Conservation (phyloP, 2,113 vertebrate species). For the Daubentonia madagascariensis region DNA sequence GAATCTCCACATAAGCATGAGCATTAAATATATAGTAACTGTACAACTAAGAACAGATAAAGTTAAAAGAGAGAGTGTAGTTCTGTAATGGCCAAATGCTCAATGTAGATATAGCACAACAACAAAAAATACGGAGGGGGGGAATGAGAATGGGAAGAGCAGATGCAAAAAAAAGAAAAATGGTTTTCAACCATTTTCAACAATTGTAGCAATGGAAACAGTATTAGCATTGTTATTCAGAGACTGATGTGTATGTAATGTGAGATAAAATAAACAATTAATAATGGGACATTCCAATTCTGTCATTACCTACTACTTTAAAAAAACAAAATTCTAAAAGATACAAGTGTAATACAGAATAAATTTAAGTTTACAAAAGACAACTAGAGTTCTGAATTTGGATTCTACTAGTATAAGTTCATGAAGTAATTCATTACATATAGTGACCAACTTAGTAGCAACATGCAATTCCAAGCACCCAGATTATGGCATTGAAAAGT, state of each 20-base stretch:
- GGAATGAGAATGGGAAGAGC: neutral
- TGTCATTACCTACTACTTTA: neutral
- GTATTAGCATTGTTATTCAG: neutral
- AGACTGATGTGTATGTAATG: neutral
- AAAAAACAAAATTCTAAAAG: neutral
- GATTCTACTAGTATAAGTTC: neutral
- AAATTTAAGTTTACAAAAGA: neutral
- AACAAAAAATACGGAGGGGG: neutral
- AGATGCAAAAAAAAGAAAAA: neutral
- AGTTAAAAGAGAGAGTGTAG: neutral
- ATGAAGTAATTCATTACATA: neutral
- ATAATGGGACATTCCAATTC: neutral
- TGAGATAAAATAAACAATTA: neutral
- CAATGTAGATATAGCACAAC: neutral
- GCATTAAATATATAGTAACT: neutral
- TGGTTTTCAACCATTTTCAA: neutral
- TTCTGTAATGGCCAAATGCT: neutral
- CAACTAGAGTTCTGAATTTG: neutral
- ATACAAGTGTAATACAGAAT: neutral
- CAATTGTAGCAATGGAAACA: neutral
- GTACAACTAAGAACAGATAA: neutral
- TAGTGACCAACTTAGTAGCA: neutral
- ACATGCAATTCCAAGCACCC: neutral
- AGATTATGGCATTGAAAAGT: neutral
- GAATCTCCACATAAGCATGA: neutral